phyloP scores from a whole-genome alignment of 2,113 vertebrate species.

The Entosphenus tridentatus region DNA sequence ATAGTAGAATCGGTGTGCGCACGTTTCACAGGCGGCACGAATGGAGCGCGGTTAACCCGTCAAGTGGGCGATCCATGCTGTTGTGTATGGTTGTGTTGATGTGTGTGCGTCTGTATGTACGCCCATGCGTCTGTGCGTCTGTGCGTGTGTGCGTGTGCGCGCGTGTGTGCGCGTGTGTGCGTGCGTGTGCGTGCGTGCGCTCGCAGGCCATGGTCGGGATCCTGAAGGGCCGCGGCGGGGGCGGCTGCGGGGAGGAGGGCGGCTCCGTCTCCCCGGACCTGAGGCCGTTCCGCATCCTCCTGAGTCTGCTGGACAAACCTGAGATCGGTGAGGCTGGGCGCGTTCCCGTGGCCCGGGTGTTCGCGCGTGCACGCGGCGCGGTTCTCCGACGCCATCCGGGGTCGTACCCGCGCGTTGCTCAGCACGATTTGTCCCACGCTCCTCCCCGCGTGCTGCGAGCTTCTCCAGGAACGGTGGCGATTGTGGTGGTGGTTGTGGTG shows the following conservation, averaged over 20 bases:
- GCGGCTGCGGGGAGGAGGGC: constrained; percentile 37
- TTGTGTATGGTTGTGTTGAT: too few species aligned
- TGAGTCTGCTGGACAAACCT: constrained; percentile 75
- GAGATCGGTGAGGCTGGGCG: constrained; percentile 44
- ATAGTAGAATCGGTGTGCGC: background rate
- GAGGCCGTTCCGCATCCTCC: constrained; percentile 65
- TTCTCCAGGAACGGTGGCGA: too few species aligned
- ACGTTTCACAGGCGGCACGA: background rate
- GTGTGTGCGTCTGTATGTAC: too few species aligned
- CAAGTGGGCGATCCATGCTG: too few species aligned
- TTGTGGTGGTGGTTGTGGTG: too few species aligned
- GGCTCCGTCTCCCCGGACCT: constrained; percentile 46
- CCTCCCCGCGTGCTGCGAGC: too few species aligned
- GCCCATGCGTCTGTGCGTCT: background rate
- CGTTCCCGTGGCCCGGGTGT: too few species aligned
- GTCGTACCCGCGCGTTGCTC: too few species aligned
- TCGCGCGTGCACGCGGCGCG: too few species aligned
- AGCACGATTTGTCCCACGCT: too few species aligned
- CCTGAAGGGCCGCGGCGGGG: constrained; percentile 40
- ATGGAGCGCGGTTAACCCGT: too few species aligned
- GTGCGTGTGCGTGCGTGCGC: background rate
- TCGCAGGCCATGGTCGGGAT: constrained; percentile 47
- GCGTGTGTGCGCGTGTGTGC: background rate
- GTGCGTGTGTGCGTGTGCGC: background rate
- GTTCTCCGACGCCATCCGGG: too few species aligned